Conservation (phyloP, 2,113 vertebrate species). For the Zosterops hypoxanthus region DNA sequence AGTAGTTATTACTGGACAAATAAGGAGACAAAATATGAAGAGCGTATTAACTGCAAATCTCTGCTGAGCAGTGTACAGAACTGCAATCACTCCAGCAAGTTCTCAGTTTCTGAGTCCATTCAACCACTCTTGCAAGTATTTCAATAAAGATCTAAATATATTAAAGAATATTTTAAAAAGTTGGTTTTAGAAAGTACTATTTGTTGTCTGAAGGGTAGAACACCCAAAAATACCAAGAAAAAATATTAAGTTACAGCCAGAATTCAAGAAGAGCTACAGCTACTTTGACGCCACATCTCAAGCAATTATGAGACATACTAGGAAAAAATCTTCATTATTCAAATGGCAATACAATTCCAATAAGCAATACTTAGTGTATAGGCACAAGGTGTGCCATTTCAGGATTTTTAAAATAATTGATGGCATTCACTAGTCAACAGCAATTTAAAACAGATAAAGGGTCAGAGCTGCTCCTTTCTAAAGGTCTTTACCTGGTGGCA, state of each 20-base stretch:
- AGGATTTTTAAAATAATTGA: not conserved
- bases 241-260: not conserved
- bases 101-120: not conserved
- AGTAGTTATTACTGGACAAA: not conserved
- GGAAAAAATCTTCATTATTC: not conserved
- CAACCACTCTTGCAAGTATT: not conserved
- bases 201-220: not conserved
- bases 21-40: not conserved
- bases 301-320: rapidly evolving
- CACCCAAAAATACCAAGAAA: not conserved
- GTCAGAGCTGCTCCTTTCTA: not conserved
- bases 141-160: not conserved
- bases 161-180: not conserved
- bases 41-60: not conserved
- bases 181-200: not conserved
- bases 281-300: not conserved
- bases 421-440: not conserved
- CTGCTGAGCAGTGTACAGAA: not conserved
- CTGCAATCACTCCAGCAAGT: not conserved
- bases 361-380: not conserved
- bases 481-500: slow-evolving; percentile 61
- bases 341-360: not conserved
- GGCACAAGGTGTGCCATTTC: not conserved
- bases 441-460: not conserved
- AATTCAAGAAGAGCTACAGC: not conserved